Base-by-base conservation (phyloP, 2,888 invertebrate species). In the Eupithecia insigniata region DNA sequence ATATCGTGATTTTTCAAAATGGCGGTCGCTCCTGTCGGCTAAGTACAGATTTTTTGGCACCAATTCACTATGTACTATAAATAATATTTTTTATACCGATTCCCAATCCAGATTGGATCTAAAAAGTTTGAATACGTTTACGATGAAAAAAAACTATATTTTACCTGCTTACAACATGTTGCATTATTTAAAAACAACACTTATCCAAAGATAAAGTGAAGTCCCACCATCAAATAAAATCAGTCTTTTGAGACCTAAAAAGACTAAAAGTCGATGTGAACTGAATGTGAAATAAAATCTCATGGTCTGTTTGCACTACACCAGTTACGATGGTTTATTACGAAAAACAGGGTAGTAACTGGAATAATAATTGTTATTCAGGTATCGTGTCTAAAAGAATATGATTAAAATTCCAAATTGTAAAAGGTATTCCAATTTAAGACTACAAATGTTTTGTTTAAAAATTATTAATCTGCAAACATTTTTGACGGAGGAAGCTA, bases 151-250 rank as follows among this genome's bases (percentile, higher is more conserved):
- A 55, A 26, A 7, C 7, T 3, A 36, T 22, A 36, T 16, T 32
- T 58, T 28, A 16, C 28, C 26, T 18, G 18, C 30, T 30, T 30
- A 64, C n/a, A 18, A 58, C 51, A 60, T 72, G 69, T 69, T 72
- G 72, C 66, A 62, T 67, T 32, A 69, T 72, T 68, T 32, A n/a
- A 58, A 64, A 58, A n/a, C 5, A 30, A 39, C 58, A 10, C 62
- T 55, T 18, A 55, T 7, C 18, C 26, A 46, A 67, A 39, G 62
- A 10, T 60, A 34, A 34, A 66, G 39, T 39, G 51, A 22, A 51
- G 26, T 55, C 62, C 69, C 66, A 72, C 61, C 69, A 72, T 72
- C 66, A 36, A 64, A 43, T 26, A 43, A 58, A 22, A 67, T 67
- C 28, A 36, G 61, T 69, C 61, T 67, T 64, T 43, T 62, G n/a